Conservation (phyloP, 2,888 invertebrate genomes). For the Strigamia crassipes region DNA sequence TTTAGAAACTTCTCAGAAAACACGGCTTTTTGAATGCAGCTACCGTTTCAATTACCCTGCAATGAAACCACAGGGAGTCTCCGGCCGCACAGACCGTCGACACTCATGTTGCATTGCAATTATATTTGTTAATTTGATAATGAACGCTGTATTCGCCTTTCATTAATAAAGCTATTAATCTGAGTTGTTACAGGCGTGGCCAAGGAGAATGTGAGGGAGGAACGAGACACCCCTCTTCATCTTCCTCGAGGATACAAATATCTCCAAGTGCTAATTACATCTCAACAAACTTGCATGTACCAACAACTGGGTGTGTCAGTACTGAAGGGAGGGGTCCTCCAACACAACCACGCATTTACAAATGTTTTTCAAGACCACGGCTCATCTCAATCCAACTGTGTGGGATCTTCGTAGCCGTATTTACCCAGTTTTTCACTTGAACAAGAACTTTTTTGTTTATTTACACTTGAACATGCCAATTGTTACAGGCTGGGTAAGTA, state of each 20-base stretch:
- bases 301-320: not conserved
- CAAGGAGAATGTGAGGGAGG: conserved; percentile 28
- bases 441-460: not conserved
- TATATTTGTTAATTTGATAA: not conserved
- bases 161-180: conserved; percentile 31
- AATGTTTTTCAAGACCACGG: not conserved
- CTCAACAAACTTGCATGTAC: conserved; percentile 18
- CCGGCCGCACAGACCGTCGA: too few relatives aligned
- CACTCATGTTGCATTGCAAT: not conserved
- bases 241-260: conserved; percentile 28
- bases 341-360: not conserved
- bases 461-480: not conserved
- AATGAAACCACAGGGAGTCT: too few relatives aligned
- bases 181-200: conserved; percentile 12
- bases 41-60: not conserved
- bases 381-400: not conserved
- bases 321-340: not conserved
- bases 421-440: not conserved
- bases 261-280: conserved; percentile 28
- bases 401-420: not conserved
- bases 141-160: not conserved
- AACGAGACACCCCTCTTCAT: not conserved
- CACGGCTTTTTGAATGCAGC: not conserved
- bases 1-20: too few relatives aligned
- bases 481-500: too few relatives aligned